Conservation (phyloP, 2,113 vertebrate species). For the Spea multiplicata region DNA sequence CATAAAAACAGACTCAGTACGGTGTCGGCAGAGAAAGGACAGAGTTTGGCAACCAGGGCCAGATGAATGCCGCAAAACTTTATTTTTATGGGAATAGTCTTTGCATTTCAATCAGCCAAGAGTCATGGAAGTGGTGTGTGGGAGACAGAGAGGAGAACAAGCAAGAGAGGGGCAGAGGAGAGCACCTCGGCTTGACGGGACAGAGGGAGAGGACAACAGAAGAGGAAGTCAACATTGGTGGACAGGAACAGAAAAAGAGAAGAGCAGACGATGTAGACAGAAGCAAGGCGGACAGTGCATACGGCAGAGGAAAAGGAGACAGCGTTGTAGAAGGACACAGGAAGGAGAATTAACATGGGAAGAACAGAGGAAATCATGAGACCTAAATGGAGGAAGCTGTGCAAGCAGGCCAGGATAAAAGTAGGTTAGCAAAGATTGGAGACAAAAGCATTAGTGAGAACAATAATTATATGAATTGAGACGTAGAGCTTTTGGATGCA, state of each 20-base stretch:
- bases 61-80: slow-evolving; percentile 5
- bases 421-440: too few species aligned
- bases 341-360: too few species aligned
- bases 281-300: too few species aligned
- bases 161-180: neutral
- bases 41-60: slow-evolving; percentile 19
- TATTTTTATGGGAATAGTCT: slow-evolving; percentile 16
- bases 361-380: too few species aligned
- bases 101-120: slow-evolving; percentile 31
- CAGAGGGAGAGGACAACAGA: neutral
- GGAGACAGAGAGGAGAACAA: neutral
- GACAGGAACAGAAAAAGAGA: neutral
- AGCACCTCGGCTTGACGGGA: neutral
- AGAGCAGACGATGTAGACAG: neutral
- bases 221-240: neutral
- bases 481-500: too few species aligned
- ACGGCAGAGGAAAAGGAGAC: too few species aligned
- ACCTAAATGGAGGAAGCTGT: too few species aligned
- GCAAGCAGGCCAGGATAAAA: too few species aligned
- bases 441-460: too few species aligned
- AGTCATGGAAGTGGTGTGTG: neutral
- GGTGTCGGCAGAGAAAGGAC: slow-evolving; percentile 10
- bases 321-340: too few species aligned
- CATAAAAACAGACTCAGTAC: slow-evolving; percentile 2
- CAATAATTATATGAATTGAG: too few species aligned